Evolutionary conservation across 2,113 vertebrate genomes (phyloP).

Genomic region (Melanostigma gelatinosum): DNA sequence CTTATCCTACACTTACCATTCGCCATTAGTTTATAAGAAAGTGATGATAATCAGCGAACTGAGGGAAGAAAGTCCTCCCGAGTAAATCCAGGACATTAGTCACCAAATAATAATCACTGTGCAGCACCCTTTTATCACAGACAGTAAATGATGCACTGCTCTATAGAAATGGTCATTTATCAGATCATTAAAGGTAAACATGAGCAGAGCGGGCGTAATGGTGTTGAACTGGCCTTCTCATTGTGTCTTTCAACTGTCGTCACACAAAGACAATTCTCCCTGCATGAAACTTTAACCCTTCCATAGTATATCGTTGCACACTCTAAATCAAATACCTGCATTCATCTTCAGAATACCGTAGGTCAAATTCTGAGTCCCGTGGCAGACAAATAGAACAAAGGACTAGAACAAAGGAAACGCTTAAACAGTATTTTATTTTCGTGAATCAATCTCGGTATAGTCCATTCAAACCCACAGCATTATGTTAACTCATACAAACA

Average conservation of each 20-base stretch:
- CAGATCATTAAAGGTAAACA: neutral
- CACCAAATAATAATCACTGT: neutral
- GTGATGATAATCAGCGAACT: too few species aligned
- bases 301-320: neutral
- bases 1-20: too few species aligned
- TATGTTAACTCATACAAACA: constrained; percentile 4
- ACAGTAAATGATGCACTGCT: constrained; percentile 1
- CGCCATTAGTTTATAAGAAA: too few species aligned
- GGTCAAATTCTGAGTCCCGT: neutral
- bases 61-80: neutral
- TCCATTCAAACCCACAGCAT: constrained; percentile 19
- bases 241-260: neutral
- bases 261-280: neutral
- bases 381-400: neutral
- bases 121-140: neutral
- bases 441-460: constrained; percentile 1
- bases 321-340: neutral
- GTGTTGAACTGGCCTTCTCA: neutral
- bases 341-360: neutral
- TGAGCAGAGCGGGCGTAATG: neutral
- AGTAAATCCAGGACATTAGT: neutral
- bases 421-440: constrained; percentile 12
- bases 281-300: neutral
- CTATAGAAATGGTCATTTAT: neutral
- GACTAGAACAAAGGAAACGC: neutral